These are phyloP conservation scores for Zosterops pallidus DNA, from an alignment of 2,113 vertebrate species.

Conservation along the genomic window DNA sequence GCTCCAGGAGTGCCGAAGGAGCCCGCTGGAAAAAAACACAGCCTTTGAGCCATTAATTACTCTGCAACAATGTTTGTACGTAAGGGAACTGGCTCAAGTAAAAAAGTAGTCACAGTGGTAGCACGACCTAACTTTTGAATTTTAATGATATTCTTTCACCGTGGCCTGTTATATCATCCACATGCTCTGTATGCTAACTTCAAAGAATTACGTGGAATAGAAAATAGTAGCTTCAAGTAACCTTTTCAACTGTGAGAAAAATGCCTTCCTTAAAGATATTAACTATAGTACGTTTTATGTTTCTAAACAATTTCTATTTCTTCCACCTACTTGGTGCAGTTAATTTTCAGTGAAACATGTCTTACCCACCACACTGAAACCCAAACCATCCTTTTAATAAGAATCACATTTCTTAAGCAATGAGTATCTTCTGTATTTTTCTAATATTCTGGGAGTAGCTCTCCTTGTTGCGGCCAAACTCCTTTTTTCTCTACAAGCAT, in stretches of 20 bases:
- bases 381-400: not conserved
- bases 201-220: not conserved
- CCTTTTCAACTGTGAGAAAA: conserved; percentile 17
- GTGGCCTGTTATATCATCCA: not conserved
- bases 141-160: not conserved
- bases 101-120: not conserved
- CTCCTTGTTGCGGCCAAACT: not conserved
- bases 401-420: not conserved
- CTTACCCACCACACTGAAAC: not conserved
- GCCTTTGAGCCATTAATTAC: not conserved
- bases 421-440: not conserved
- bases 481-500: not conserved
- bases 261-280: not conserved
- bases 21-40: not conserved
- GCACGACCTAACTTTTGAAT: not conserved
- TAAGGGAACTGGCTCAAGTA: not conserved
- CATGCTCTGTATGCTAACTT: not conserved
- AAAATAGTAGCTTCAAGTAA: conserved; percentile 11
- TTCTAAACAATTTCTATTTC: not conserved
- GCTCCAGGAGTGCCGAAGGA: not conserved
- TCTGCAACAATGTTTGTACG: not conserved
- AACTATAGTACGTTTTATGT: not conserved
- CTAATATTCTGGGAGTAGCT: not conserved
- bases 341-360: not conserved
- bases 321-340: not conserved